Evolutionary conservation across 2,797 vertebrate genomes (phyloP).

Genomic region (Trematocara caparti): DNA sequence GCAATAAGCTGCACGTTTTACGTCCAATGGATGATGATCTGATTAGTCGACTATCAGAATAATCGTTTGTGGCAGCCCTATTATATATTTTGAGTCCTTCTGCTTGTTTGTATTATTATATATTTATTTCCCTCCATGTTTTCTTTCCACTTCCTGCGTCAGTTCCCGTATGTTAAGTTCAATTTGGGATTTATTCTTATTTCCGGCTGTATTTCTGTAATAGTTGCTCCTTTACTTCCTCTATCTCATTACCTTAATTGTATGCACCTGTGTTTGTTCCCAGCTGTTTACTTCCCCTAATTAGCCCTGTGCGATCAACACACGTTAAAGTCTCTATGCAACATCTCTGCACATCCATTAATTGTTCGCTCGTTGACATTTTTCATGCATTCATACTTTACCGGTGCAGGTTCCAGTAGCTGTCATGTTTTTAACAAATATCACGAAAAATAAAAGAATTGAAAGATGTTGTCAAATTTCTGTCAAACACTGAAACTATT

Average conservation of each 20-base stretch:
- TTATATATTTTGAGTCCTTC: neutral
- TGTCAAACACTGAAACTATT: neutral
- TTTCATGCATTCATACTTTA: neutral
- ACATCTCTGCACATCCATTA: neutral
- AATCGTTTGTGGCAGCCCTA: no score
- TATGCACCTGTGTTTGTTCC: neutral
- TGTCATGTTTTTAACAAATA: neutral
- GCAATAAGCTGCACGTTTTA: no score
- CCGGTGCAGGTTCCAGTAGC: neutral
- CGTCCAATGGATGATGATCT: no score
- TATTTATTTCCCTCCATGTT: neutral
- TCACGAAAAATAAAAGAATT: neutral
- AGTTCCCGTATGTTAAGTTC: neutral
- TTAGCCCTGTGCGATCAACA: neutral
- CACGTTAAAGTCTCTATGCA: neutral
- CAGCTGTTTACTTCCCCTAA: neutral
- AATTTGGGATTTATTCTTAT: neutral
- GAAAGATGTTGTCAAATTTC: neutral
- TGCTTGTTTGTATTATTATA: neutral
- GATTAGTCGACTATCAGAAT: no score
- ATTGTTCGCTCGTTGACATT: neutral
- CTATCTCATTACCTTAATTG: neutral
- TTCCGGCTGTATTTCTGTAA: neutral
- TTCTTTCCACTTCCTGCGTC: neutral
- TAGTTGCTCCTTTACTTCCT: neutral